Percentiles rank a stretch among this genome's conserved stretches.
Conservation (phyloP, 2,888 invertebrate genomes). For the Biston stratarius region DNA sequence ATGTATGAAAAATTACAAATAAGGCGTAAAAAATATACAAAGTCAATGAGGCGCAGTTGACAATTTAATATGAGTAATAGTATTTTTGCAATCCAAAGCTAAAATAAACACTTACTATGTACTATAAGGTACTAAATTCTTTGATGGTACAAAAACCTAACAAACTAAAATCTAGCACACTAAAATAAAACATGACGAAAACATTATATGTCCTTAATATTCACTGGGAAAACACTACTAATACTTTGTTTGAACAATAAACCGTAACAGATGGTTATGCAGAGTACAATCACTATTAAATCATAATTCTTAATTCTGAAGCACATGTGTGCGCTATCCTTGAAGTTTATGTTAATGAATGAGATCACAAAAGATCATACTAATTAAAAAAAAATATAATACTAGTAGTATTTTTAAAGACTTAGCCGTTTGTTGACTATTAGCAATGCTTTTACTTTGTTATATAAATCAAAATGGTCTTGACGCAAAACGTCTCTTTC, state of each 20-base stretch:
- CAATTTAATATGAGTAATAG: too few species aligned
- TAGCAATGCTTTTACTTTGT: too few species aligned
- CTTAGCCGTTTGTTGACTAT: not conserved
- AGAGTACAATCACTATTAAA: slow-evolving; percentile 1
- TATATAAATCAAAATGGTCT: too few species aligned
- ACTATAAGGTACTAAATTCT: too few species aligned
- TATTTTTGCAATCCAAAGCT: not conserved
- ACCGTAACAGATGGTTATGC: slow-evolving; percentile 21
- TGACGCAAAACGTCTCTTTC: too few species aligned
- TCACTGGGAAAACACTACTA: not conserved
- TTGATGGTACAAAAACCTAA: not conserved
- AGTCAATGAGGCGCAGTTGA: too few species aligned
- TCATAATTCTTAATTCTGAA: slow-evolving; percentile 17
- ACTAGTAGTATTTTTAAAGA: not conserved
- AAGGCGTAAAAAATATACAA: not conserved
- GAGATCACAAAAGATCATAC: slow-evolving; percentile 24
- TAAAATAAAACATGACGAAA: not conserved
- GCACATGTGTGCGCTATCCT: slow-evolving; percentile 26
- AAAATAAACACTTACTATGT: not conserved
- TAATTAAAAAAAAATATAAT: slow-evolving; percentile 3
- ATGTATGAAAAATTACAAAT: not conserved
- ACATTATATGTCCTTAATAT: not conserved
- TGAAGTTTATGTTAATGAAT: slow-evolving; percentile 34
- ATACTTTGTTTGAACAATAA: slow-evolving; percentile 12
- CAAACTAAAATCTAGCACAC: not conserved